Evolutionary conservation across 2,888 invertebrate genomes (phyloP).

Genomic region (Phalangium opilio): DNA sequence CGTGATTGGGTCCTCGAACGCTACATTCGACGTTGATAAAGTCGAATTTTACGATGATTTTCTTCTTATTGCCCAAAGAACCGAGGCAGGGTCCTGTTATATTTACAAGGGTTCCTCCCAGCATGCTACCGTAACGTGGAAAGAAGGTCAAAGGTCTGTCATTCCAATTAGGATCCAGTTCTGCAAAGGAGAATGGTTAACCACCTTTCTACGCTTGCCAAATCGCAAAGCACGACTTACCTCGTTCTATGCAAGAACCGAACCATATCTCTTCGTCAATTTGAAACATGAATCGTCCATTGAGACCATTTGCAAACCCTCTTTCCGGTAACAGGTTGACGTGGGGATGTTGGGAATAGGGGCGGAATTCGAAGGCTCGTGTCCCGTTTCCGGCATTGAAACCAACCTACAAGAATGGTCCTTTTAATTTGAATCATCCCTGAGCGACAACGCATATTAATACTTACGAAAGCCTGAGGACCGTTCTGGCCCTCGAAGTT

Average conservation of each 20-base stretch:
- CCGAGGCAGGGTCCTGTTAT: conserved; percentile 91
- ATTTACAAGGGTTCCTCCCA: conserved; percentile 90
- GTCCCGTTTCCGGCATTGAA: conserved; percentile 95
- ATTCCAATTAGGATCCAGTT: conserved; percentile 20
- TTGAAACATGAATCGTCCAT: conserved; percentile 83
- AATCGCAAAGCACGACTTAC: conserved; percentile 22
- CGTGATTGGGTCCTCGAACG: conserved; percentile 48
- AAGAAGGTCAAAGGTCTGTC: conserved; percentile 57
- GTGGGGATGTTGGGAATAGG: conserved; percentile 74
- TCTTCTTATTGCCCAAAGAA: conserved; percentile 45
- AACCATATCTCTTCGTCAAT: conserved; percentile 86
- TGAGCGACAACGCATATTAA: background rate
- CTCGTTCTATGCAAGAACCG: conserved; percentile 55
- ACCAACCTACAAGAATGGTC: conserved; percentile 43
- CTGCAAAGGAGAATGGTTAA: conserved; percentile 2
- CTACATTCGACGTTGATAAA: conserved; percentile 23
- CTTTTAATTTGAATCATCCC: background rate
- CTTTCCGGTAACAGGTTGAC: conserved; percentile 64
- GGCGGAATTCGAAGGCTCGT: conserved; percentile 67
- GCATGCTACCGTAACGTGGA: conserved; percentile 91
- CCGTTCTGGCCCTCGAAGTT: conserved; percentile 56
- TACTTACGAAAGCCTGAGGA: conserved; percentile 49
- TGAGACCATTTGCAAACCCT: conserved; percentile 72
- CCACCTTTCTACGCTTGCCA: too few species aligned
- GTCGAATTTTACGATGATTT: conserved; percentile 40